phyloP scores from a whole-genome alignment of 2,797 vertebrate species.

The Pseudomugil gertrudae region DNA sequence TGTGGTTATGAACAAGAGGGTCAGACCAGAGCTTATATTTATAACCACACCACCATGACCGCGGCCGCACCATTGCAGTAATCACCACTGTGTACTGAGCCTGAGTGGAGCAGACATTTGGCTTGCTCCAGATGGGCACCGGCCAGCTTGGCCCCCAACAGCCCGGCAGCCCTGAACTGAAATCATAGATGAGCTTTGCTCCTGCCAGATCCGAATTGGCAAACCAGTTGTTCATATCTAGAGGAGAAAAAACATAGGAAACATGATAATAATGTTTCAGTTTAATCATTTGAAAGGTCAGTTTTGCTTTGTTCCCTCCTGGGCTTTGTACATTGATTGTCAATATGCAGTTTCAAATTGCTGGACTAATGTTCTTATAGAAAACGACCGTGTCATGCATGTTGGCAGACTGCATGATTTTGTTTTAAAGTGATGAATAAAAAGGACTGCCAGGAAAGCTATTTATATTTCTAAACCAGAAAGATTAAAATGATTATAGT shows the following conservation, averaged over 20 bases:
- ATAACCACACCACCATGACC: conserved; percentile 88
- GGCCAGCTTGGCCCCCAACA: conserved; percentile 85
- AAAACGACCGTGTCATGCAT: conserved; percentile 58
- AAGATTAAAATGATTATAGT: conserved; percentile 57
- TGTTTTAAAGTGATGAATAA: conserved; percentile 64
- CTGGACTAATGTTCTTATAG: conserved; percentile 66
- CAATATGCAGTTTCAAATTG: conserved; percentile 70
- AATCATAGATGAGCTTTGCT: conserved; percentile 82
- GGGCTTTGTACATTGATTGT: conserved; percentile 74
- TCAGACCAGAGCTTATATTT: conserved; percentile 86
- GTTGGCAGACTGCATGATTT: conserved; percentile 65
- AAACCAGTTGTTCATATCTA: conserved; percentile 83
- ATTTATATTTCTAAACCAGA: conserved; percentile 58
- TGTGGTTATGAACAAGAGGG: conserved; percentile 84
- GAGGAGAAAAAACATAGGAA: conserved; percentile 72
- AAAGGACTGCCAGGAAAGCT: conserved; percentile 55
- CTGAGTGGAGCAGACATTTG: conserved; percentile 85
- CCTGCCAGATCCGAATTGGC: conserved; percentile 84
- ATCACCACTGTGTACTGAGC: conserved; percentile 85
- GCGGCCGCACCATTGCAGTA: conserved; percentile 83
- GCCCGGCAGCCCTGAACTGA: conserved; percentile 77
- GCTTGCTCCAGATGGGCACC: conserved; percentile 83
- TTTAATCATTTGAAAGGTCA: conserved; percentile 80
- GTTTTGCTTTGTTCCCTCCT: conserved; percentile 73
- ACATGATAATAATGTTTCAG: conserved; percentile 79